Evolutionary conservation across 2,113 vertebrate genomes (phyloP).

Genomic region (Zonotrichia leucophrys): DNA sequence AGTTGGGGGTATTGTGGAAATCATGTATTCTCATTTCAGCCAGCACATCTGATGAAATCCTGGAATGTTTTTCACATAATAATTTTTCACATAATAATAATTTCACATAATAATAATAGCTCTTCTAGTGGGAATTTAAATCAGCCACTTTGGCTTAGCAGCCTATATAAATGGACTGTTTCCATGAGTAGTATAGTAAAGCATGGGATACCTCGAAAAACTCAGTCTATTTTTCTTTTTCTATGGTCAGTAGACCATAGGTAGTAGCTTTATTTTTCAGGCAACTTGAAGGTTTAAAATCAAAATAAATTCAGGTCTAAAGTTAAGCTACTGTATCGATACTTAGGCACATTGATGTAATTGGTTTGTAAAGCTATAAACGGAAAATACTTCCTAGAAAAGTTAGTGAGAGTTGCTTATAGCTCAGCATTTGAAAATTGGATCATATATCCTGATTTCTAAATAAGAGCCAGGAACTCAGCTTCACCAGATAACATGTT

Average conservation of each 20-base stretch:
- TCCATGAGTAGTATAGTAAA: not conserved
- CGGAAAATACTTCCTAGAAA: not conserved
- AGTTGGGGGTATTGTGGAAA: not conserved
- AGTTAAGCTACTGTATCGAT: not conserved
- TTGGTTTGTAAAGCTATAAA: not conserved
- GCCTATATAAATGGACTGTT: not conserved
- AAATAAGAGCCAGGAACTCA: not conserved
- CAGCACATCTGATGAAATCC: not conserved
- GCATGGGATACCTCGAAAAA: not conserved
- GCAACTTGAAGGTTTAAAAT: not conserved
- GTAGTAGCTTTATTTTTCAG: not conserved
- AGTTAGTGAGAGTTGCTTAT: not conserved
- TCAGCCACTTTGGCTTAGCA: not conserved
- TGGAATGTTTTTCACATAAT: not conserved
- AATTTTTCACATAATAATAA: not conserved
- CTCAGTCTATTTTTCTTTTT: not conserved
- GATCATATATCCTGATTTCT: not conserved
- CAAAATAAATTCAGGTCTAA: not conserved
- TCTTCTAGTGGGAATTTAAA: constrained; percentile 6
- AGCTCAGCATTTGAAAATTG: not conserved
- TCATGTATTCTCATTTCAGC: not conserved
- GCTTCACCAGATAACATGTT: not conserved
- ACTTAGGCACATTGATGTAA: not conserved
- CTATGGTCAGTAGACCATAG: not conserved
- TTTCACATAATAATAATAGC: not conserved